Percentiles rank a stretch among this genome's conserved stretches.
Conservation (phyloP, 2,888 invertebrate genomes). For the Cabera pusaria region DNA sequence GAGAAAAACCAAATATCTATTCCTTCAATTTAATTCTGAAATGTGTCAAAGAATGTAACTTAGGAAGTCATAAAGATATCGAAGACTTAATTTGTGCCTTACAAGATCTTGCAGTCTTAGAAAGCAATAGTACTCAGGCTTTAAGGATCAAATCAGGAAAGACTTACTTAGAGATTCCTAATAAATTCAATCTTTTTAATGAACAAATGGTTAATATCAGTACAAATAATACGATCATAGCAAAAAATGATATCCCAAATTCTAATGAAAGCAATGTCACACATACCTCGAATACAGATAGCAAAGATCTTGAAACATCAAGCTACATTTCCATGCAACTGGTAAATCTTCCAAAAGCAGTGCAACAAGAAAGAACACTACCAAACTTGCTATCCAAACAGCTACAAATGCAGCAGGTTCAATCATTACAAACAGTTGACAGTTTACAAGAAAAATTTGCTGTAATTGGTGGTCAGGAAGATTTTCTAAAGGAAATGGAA, state of each 20-base stretch:
- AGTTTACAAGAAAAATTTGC: conserved; percentile 87
- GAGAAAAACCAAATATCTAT: conserved; percentile 86
- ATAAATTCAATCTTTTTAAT: neutral
- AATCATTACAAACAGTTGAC: conserved; percentile 82
- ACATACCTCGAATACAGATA: too few species aligned
- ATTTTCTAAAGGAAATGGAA: conserved; percentile 90
- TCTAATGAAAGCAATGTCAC: too few species aligned
- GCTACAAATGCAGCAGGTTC: conserved; percentile 85
- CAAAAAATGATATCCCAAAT: too few species aligned
- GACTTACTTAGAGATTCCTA: conserved; percentile 3
- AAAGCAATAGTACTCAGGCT: conserved; percentile 21
- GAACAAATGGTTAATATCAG: neutral
- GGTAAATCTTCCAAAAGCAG: conserved; percentile 30
- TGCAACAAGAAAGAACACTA: conserved; percentile 46
- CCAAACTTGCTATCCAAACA: conserved; percentile 86
- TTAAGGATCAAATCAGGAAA: conserved; percentile 30
- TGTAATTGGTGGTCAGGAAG: conserved; percentile 90
- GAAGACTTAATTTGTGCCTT: conserved; percentile 71
- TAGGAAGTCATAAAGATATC: conserved; percentile 86
- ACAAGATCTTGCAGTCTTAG: conserved; percentile 46
- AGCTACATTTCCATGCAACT: conserved; percentile 38
- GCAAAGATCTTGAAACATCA: neutral
- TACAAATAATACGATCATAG: neutral
- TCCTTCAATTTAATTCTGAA: conserved; percentile 92
- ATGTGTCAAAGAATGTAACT: conserved; percentile 90